Base-by-base conservation (phyloP, 2,888 invertebrate genomes). In the Gnatocerus cornutus region DNA sequence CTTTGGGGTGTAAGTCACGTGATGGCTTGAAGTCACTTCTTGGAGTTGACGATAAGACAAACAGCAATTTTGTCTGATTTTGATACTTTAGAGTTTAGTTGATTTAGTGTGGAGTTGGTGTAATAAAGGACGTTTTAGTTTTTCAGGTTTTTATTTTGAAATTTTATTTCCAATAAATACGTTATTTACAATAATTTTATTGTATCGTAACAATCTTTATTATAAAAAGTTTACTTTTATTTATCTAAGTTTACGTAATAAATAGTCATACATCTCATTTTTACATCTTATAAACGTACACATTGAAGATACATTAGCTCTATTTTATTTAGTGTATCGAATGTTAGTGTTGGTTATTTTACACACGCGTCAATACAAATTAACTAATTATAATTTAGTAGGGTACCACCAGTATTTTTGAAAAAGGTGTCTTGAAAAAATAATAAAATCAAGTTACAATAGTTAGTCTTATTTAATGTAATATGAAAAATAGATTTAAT, bases 191-290 rank as follows among this genome's bases (percentile, higher is more conserved):
- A 56, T 50, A 56, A 52, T 62, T 59, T 67, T 63, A 66, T 70
- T 66, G 66, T 70, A 58, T 62, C 62, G 66, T 71, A 71, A 71
- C 70, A 71, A 71, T 62, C 12, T 67, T 70, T 71, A 67, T 71
- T 71, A 67, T 71, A 71, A 67, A 71, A 71, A 71, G 52, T 70
- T 70, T 53, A 53, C 27, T 56, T 71, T 71, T 56, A 63, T 33
- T 67, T 39, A 56, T 59, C 64, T 69, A 69, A 66, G 45, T 62
- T 71, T 71, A 71, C 29, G 41, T 63, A 67, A 62, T 70, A 70
- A 71, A 62, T 67, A 70, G 39, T 62, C 63, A 69, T 69, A 71
- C 62, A 70, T 48, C 58, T 58, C 70, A 67, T 63, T 71, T 71
- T 67, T 71, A 71, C 70, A 71, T 59, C 45, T 61, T 70, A 65